Percentiles rank a stretch among this genome's conserved stretches.
Evolutionary conservation across 2,113 vertebrate species (phyloP).

Genomic region (Saguinus midas): DNA sequence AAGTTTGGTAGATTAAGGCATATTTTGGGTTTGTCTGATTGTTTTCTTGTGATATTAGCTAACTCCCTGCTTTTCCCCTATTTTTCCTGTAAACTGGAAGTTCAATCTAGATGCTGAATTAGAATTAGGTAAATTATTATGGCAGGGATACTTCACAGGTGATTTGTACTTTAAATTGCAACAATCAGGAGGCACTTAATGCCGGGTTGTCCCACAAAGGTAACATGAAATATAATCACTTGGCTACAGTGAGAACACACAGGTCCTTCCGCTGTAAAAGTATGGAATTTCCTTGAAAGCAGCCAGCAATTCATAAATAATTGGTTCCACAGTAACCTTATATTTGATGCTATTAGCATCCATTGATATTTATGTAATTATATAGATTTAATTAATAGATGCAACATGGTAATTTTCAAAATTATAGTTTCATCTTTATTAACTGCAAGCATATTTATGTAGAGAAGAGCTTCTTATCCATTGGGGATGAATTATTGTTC

Average conservation of each 20-base stretch:
- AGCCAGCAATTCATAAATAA: not conserved
- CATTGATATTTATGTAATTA: not conserved
- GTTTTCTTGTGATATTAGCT: not conserved
- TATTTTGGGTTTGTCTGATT: not conserved
- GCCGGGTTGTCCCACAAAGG: not conserved
- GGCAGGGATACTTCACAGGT: not conserved
- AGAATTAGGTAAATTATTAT: not conserved
- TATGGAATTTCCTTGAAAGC: not conserved
- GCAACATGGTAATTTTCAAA: not conserved
- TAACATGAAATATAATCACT: not conserved
- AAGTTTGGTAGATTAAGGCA: not conserved
- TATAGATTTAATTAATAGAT: not conserved
- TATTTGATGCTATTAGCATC: not conserved
- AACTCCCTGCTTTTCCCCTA: not conserved
- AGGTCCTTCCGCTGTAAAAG: not conserved
- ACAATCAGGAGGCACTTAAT: not conserved
- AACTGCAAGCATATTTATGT: not conserved
- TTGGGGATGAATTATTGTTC: not conserved
- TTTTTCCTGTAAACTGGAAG: slow-evolving; percentile 21
- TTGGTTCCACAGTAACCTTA: not conserved
- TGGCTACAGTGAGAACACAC: not conserved
- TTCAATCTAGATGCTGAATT: not conserved
- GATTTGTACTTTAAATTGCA: not conserved
- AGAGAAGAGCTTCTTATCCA: not conserved
- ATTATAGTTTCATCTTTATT: not conserved